Evolutionary conservation across 2,113 vertebrate species (phyloP).

Genomic region (Pipa parva): DNA sequence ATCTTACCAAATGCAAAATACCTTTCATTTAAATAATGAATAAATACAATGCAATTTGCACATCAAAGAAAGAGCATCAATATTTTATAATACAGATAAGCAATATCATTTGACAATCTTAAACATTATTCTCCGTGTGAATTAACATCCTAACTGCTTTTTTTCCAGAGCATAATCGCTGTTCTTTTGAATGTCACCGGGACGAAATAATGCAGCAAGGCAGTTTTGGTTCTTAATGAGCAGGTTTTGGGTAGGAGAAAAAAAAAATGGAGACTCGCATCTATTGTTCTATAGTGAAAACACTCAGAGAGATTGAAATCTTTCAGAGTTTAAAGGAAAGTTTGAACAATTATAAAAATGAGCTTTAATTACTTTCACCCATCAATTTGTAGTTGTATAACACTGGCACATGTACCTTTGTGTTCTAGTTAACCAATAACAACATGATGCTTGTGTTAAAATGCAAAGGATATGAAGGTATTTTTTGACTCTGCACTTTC

Average conservation of each 20-base stretch:
- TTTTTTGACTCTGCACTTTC: too few species aligned
- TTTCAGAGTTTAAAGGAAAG: too few species aligned
- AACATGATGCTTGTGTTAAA: too few species aligned
- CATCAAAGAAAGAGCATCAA: slow-evolving; percentile 24
- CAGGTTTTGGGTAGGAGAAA: neutral
- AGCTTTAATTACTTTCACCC: too few species aligned
- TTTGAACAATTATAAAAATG: too few species aligned
- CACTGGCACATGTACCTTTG: too few species aligned
- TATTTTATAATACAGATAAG: slow-evolving; percentile 22
- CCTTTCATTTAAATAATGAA: slow-evolving; percentile 31
- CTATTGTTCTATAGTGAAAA: too few species aligned
- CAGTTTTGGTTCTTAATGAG: neutral
- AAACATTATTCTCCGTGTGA: slow-evolving; percentile 22
- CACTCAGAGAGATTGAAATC: too few species aligned
- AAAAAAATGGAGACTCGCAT: too few species aligned
- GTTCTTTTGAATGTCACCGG: slow-evolving; percentile 13
- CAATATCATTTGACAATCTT: slow-evolving; percentile 12
- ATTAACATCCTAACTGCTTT: slow-evolving; percentile 25
- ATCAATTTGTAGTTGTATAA: too few species aligned
- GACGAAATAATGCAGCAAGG: neutral
- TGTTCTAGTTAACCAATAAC: too few species aligned
- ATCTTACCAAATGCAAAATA: slow-evolving; percentile 8
- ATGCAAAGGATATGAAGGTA: too few species aligned
- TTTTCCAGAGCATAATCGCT: slow-evolving; percentile 6
- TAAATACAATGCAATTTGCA: slow-evolving; percentile 27